Conservation (phyloP, 2,888 invertebrate species). For the Neoaliturus tenellus region DNA sequence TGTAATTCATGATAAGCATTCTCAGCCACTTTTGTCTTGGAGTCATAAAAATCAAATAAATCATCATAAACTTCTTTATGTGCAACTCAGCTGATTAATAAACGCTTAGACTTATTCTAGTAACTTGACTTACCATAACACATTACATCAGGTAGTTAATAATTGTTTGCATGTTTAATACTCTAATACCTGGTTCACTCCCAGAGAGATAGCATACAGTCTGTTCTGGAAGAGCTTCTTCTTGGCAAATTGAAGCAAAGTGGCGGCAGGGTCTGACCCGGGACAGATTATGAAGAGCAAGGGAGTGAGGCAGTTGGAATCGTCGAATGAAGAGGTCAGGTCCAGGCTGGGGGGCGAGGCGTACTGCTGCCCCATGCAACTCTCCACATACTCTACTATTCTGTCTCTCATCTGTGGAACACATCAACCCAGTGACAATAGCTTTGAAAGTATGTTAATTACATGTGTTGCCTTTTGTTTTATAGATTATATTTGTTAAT, state of each 20-base stretch:
- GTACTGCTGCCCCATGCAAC: conserved; percentile 83
- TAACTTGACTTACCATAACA: too few relatives aligned
- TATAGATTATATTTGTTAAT: too few relatives aligned
- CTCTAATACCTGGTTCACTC: conserved; percentile 85
- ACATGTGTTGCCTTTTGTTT: too few relatives aligned
- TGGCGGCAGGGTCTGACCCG: conserved; percentile 89
- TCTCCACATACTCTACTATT: conserved; percentile 79
- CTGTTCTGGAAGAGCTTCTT: conserved; percentile 79
- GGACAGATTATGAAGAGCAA: conserved; percentile 89
- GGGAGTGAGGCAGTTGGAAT: conserved; percentile 85
- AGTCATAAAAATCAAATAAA: too few relatives aligned
- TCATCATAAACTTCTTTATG: too few relatives aligned
- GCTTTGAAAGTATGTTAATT: too few relatives aligned
- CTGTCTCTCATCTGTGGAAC: conserved; percentile 72
- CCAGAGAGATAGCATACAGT: conserved; percentile 86
- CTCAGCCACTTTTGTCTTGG: too few relatives aligned
- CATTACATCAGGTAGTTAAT: too few relatives aligned
- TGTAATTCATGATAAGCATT: too few relatives aligned
- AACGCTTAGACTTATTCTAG: too few relatives aligned
- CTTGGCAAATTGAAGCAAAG: conserved; percentile 85
- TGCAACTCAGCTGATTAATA: too few relatives aligned
- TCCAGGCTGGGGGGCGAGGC: conserved; percentile 88
- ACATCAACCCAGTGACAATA: background rate
- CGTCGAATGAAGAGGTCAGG: conserved; percentile 83
- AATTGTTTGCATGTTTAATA: too few relatives aligned